Conservation (phyloP, 2,888 invertebrate genomes). For the Iphiclides podalirius region DNA sequence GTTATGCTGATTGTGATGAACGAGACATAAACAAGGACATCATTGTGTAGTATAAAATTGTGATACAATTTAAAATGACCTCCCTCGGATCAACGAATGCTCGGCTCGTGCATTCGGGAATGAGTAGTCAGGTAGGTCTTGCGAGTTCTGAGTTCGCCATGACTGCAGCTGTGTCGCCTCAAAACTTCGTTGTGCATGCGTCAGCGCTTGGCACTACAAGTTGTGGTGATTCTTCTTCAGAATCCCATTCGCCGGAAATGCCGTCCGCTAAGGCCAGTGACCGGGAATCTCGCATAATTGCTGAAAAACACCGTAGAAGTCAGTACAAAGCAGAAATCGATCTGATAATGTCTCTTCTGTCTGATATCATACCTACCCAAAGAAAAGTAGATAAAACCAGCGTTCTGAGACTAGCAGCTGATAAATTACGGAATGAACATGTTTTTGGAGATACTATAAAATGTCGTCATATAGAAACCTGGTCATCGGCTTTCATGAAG, state of each 20-base stretch:
- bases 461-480: slow-evolving; percentile 68
- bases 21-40: slow-evolving; percentile 34
- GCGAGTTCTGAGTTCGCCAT: slow-evolving; percentile 48
- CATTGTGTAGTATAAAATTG: slow-evolving; percentile 21
- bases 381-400: slow-evolving; percentile 95
- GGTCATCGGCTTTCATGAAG: slow-evolving; percentile 80
- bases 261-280: slow-evolving; percentile 81
- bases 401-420: slow-evolving; percentile 91
- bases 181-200: slow-evolving; percentile 44
- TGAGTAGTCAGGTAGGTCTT: slow-evolving; percentile 45
- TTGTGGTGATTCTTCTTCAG: slow-evolving; percentile 69
- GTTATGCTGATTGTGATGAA: slow-evolving; percentile 30
- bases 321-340: slow-evolving; percentile 92
- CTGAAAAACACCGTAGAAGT: slow-evolving; percentile 94
- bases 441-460: slow-evolving; percentile 79
- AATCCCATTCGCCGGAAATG: slow-evolving; percentile 65
- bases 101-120: slow-evolving; percentile 45
- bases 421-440: slow-evolving; percentile 90
- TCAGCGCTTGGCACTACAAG: slow-evolving; percentile 30
- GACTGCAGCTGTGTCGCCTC: slow-evolving; percentile 46
- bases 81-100: slow-evolving; percentile 50
- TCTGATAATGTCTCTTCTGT: slow-evolving; percentile 89
- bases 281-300: slow-evolving; percentile 91
- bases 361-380: slow-evolving; percentile 90
- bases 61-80: slow-evolving; percentile 44